These are phyloP conservation scores for Catamblyrhynchus diadema DNA, from an alignment of 2,797 vertebrate genomes.

Conservation along the genomic window DNA sequence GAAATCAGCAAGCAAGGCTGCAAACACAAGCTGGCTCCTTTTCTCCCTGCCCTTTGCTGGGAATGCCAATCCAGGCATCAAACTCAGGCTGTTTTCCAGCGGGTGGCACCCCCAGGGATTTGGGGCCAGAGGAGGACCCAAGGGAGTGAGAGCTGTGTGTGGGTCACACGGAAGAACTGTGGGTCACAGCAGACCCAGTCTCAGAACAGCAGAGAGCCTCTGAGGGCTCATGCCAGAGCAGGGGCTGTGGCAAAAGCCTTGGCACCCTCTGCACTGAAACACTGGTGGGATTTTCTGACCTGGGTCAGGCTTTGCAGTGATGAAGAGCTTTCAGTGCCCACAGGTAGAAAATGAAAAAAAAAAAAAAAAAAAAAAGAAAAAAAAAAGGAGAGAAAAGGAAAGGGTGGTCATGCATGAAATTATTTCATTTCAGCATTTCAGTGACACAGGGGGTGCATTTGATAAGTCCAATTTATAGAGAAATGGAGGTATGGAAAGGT, in stretches of 20 bases:
- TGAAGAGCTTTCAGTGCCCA: conserved; percentile 56
- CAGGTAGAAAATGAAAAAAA: conserved; percentile 68
- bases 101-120: rapidly evolving
- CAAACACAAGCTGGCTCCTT: background rate
- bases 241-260: background rate
- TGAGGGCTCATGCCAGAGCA: background rate
- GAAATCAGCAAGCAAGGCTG: background rate
- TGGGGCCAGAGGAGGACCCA: background rate
- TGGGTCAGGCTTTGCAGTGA: conserved; percentile 56
- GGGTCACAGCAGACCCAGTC: background rate
- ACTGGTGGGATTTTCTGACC: conserved; percentile 68
- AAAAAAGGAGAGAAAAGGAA: background rate
- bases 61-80: background rate
- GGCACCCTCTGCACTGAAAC: background rate
- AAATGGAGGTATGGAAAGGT: conserved; percentile 48
- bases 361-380: background rate
- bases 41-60: background rate
- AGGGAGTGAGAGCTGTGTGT: background rate
- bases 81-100: background rate
- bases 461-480: background rate
- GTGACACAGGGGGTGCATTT: rapidly evolving
- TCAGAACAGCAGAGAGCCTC: background rate
- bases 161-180: background rate
- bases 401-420: conserved; percentile 80
- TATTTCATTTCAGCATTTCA: conserved; percentile 82